These are phyloP conservation scores for Brachionus asplanchnoidis DNA, from an alignment of 1,140 invertebrate genomes.

Conservation along the genomic window DNA sequence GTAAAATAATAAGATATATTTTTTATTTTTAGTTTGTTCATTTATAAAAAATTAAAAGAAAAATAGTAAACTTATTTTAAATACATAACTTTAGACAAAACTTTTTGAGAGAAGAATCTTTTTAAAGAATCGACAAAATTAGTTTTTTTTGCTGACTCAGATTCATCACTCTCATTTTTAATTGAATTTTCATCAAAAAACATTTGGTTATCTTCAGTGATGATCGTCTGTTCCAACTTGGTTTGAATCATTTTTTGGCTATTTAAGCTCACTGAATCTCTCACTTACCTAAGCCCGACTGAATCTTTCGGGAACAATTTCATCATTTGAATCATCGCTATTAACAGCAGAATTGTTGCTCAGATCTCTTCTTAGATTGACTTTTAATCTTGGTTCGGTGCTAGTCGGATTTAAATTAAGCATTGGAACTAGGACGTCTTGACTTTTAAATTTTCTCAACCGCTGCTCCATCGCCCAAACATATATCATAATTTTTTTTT, in stretches of 20 bases:
- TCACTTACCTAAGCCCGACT: too few species aligned
- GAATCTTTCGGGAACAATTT: constrained; percentile 18
- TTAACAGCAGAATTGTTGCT: constrained; percentile 37
- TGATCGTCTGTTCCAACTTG: neutral
- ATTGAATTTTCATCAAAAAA: neutral
- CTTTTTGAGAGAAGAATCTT: neutral
- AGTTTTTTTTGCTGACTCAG: neutral
- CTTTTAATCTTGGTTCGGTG: neutral
- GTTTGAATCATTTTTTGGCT: neutral
- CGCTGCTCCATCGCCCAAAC: too few species aligned
- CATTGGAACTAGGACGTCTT: constrained; percentile 93
- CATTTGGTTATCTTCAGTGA: neutral
- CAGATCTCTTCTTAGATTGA: constrained; percentile 11
- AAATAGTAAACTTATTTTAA: too few species aligned
- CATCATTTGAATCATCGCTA: constrained; percentile 43
- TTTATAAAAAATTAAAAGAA: too few species aligned
- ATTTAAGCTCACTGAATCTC: neutral
- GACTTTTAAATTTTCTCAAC: too few species aligned
- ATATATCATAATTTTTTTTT: too few species aligned
- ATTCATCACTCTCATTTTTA: too few species aligned
- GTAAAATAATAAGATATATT: too few species aligned
- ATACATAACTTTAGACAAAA: neutral
- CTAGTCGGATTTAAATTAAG: constrained; percentile 59
- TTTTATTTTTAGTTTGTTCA: too few species aligned
- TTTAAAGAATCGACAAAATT: neutral